Conservation (phyloP, 2,888 invertebrate genomes). For the Amaurobius ferox region DNA sequence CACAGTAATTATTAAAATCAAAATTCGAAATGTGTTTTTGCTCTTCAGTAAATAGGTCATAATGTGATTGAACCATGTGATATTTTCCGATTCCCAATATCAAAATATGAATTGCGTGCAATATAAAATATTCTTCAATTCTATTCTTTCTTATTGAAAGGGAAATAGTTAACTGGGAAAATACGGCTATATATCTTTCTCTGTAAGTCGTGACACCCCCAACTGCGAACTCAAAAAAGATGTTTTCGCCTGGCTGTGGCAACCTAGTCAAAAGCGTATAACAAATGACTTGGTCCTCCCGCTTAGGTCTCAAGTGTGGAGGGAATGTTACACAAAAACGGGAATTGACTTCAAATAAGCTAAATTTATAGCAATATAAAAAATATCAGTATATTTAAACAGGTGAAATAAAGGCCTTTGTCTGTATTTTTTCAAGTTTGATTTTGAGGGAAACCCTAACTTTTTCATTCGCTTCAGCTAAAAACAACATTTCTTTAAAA, state of each 20-base stretch:
- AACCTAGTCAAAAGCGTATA: slow-evolving; percentile 56
- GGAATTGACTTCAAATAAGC: slow-evolving; percentile 9
- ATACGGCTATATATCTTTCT: slow-evolving; percentile 47
- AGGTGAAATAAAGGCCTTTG: slow-evolving; percentile 45
- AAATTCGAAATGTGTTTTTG: too few relatives aligned
- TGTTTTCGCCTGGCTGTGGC: slow-evolving; percentile 63
- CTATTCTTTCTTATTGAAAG: not conserved
- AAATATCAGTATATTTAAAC: slow-evolving; percentile 28
- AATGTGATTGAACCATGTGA: too few relatives aligned
- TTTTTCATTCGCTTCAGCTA: too few relatives aligned
- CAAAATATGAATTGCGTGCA: too few relatives aligned
- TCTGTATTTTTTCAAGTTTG: not conserved
- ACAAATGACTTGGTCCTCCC: slow-evolving; percentile 49
- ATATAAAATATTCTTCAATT: too few relatives aligned
- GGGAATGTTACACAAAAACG: slow-evolving; percentile 29
- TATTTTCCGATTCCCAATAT: too few relatives aligned
- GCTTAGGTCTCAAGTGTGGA: slow-evolving; percentile 8
- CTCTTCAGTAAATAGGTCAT: too few relatives aligned
- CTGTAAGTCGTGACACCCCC: slow-evolving; percentile 50
- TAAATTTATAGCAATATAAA: slow-evolving; percentile 3
- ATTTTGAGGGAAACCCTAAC: not conserved
- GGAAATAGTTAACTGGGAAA: slow-evolving; percentile 18
- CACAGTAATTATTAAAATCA: too few relatives aligned
- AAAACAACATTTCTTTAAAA: too few relatives aligned
- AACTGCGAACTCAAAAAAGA: slow-evolving; percentile 68